Conservation (phyloP, 2,888 invertebrate genomes). For the Pilophorus perplexus region DNA sequence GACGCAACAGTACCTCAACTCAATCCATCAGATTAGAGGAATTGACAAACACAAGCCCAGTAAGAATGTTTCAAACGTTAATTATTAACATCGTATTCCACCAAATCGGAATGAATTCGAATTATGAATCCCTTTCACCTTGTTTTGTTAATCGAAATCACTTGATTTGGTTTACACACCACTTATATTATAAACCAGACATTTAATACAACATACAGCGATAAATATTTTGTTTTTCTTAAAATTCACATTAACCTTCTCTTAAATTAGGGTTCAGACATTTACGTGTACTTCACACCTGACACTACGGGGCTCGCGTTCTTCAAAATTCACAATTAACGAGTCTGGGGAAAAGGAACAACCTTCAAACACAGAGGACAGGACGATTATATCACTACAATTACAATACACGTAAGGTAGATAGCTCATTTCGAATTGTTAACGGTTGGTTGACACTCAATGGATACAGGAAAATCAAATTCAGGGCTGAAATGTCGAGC, state of each 20-base stretch:
- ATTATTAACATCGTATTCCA: too few species aligned
- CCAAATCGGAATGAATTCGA: too few species aligned
- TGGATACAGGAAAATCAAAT: too few species aligned
- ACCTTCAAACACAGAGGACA: background rate
- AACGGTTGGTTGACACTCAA: constrained; percentile 13
- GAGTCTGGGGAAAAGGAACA: constrained; percentile 4
- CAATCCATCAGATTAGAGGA: too few species aligned
- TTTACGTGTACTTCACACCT: too few species aligned
- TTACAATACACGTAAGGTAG: background rate
- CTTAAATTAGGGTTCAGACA: background rate
- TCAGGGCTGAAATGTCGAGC: too few species aligned
- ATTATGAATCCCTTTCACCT: background rate
- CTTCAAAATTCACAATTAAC: background rate
- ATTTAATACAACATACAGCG: constrained; percentile 30
- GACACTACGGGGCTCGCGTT: too few species aligned
- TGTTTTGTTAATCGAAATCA: too few species aligned
- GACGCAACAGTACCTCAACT: too few species aligned
- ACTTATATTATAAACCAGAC: constrained; percentile 31
- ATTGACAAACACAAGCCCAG: too few species aligned
- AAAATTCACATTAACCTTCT: constrained; percentile 16
- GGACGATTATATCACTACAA: background rate
- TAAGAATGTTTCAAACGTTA: too few species aligned
- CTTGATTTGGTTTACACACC: constrained; percentile 7
- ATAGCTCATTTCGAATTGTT: too few species aligned
- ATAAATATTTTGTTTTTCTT: constrained; percentile 22